Conservation (phyloP, 2,888 invertebrate genomes). For the Leptopilina myrica region DNA sequence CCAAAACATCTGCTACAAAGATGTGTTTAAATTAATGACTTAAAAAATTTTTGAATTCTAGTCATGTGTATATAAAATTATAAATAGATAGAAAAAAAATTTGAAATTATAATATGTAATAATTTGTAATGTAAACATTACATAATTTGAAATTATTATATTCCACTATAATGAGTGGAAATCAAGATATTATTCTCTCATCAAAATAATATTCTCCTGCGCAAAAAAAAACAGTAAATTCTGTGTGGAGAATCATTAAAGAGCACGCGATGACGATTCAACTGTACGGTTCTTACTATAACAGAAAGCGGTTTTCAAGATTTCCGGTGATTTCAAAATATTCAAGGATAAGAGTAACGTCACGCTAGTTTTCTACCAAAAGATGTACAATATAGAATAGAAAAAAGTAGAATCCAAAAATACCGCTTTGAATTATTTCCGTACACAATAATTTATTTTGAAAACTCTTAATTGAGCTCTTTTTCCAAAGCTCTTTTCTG, state of each 20-base stretch:
- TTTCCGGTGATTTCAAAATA: conserved; percentile 31
- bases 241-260: conserved; percentile 21
- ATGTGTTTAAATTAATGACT: too few relatives aligned
- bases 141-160: conserved; percentile 10
- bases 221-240: conserved; percentile 11
- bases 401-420: too few relatives aligned
- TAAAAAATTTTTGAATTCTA: too few relatives aligned
- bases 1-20: too few relatives aligned
- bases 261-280: conserved; percentile 32
- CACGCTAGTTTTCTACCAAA: conserved; percentile 2
- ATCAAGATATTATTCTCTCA: neutral
- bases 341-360: neutral
- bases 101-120: too few relatives aligned
- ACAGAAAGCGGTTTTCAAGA: conserved; percentile 18
- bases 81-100: too few relatives aligned
- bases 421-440: too few relatives aligned
- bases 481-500: too few relatives aligned
- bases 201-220: conserved; percentile 2
- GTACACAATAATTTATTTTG: too few relatives aligned
- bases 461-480: too few relatives aligned
- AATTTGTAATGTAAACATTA: neutral
- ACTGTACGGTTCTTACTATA: neutral
- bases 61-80: too few relatives aligned
- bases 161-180: neutral
- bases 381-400: too few relatives aligned